A percentile compares a stretch with the other conserved stretches of the same genome.
These are phyloP conservation scores for Caenorhabditis sp. DNA, from an alignment of 2,888 invertebrate species.

Conservation along the genomic window DNA sequence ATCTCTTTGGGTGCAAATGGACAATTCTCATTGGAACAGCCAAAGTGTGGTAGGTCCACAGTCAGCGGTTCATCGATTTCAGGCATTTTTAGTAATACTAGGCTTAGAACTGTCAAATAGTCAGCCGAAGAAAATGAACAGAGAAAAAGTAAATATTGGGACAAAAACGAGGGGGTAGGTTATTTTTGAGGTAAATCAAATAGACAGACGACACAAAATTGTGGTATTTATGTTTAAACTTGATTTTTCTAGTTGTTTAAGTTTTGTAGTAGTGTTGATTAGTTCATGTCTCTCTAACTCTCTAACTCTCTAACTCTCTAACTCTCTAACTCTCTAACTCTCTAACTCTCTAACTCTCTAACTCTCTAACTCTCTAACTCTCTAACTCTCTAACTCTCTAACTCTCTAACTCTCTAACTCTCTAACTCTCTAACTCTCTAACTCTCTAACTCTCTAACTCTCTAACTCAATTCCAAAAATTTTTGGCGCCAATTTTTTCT, in stretches of 20 bases:
- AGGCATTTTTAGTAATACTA: not conserved
- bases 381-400: too few species aligned
- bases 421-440: too few species aligned
- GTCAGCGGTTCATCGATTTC: not conserved
- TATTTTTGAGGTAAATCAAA: conserved; percentile 32
- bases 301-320: not conserved
- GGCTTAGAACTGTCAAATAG: not conserved
- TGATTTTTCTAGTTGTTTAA: not conserved
- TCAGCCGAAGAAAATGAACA: not conserved
- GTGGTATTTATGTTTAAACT: conserved; percentile 5
- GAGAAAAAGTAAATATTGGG: conserved; percentile 4
- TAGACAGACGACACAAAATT: not conserved
- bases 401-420: too few species aligned
- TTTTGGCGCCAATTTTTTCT: too few species aligned
- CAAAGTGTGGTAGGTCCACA: not conserved
- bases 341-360: not conserved
- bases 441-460: too few species aligned
- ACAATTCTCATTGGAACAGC: conserved; percentile 14
- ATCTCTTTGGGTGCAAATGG: conserved; percentile 42
- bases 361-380: too few species aligned
- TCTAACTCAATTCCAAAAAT: too few species aligned
- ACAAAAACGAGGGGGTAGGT: not conserved
- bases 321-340: not conserved
- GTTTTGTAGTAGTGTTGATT: too few species aligned
- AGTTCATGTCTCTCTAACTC: not conserved